A percentile compares a stretch with the other conserved stretches of the same genome.
phyloP scores from a whole-genome alignment of 2,113 vertebrate genomes.

The Grammomys surdaster region DNA sequence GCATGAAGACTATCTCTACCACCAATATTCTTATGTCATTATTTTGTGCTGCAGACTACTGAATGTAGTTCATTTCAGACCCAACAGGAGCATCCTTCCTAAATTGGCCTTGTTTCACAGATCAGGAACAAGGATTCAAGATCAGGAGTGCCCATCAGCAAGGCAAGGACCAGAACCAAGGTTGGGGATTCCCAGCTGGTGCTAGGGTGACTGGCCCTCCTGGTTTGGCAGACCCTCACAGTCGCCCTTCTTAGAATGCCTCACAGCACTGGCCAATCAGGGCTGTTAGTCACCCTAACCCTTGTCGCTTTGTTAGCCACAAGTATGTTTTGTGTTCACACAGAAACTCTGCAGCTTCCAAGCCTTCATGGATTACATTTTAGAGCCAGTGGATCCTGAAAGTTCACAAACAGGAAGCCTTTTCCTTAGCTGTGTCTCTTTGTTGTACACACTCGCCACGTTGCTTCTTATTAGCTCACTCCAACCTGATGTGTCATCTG shows the following conservation, averaged over 20 bases:
- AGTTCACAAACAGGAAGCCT: background rate
- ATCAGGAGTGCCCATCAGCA: background rate
- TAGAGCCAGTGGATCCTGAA: background rate
- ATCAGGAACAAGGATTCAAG: background rate
- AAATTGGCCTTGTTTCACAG: background rate
- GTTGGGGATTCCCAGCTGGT: background rate
- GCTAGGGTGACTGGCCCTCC: background rate
- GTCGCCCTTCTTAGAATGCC: background rate
- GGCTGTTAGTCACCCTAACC: background rate
- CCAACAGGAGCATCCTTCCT: background rate
- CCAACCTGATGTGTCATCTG: background rate
- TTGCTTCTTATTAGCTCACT: background rate
- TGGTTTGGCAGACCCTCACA: background rate
- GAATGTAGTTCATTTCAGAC: background rate
- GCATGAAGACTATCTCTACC: background rate
- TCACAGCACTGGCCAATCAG: background rate
- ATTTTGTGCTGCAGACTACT: background rate
- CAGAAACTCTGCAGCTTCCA: background rate
- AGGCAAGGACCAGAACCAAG: background rate
- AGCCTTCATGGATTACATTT: background rate
- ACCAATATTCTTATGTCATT: background rate
- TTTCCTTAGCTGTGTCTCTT: background rate
- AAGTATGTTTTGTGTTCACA: background rate
- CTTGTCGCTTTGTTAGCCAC: background rate
- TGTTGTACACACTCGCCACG: background rate